phyloP scores from a whole-genome alignment of 2,888 invertebrate species.

The Lithophane socia region DNA sequence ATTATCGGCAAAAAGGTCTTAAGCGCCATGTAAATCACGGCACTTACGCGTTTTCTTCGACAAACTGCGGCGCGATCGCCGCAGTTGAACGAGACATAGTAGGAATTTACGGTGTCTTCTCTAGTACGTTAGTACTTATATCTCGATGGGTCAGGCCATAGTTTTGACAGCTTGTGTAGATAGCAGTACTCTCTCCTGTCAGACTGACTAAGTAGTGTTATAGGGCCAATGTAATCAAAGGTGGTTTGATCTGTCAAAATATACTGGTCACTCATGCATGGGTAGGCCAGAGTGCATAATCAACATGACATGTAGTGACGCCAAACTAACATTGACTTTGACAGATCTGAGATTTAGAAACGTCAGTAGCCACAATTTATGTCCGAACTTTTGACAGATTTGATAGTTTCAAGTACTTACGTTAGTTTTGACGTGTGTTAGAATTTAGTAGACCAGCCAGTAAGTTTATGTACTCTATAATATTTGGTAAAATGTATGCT shows the following conservation, averaged over 20 bases:
- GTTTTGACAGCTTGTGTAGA: not conserved
- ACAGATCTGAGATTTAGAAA: conserved; percentile 4
- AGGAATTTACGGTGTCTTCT: no score
- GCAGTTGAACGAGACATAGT: no score
- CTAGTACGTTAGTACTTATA: no score
- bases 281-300: not conserved
- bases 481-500: not conserved
- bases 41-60: no score
- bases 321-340: conserved; percentile 17
- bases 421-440: not conserved
- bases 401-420: not conserved
- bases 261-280: not conserved
- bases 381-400: conserved; percentile 29
- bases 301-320: conserved; percentile 8
- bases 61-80: no score
- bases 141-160: no score
- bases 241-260: conserved; percentile 2
- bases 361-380: not conserved
- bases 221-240: not conserved
- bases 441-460: not conserved
- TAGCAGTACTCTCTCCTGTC: not conserved
- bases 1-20: no score
- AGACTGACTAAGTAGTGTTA: not conserved
- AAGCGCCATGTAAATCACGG: no score
- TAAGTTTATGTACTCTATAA: not conserved